Evolutionary conservation across 2,113 vertebrate genomes (phyloP).

Genomic region (Hepsetus odoe): DNA sequence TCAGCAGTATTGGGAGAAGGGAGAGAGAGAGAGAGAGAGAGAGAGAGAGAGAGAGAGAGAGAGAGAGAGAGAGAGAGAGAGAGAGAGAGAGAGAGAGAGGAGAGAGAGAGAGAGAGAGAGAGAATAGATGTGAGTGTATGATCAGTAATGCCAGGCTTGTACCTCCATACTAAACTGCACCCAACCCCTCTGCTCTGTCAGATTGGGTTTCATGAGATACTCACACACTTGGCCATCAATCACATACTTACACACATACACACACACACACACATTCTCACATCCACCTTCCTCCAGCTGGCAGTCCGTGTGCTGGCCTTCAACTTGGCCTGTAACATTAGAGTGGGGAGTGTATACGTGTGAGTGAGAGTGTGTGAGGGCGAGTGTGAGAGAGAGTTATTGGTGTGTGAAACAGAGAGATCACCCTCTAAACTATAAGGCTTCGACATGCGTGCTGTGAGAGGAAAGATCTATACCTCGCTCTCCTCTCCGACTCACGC

Average conservation of each 20-base stretch:
- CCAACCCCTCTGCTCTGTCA: slow-evolving; percentile 29
- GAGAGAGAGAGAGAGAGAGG: not conserved
- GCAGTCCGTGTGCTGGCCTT: slow-evolving; percentile 11
- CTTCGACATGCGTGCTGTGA: slow-evolving; percentile 18
- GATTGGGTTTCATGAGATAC: slow-evolving; percentile 52
- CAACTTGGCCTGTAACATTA: slow-evolving; percentile 34
- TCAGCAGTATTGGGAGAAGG: no score
- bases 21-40: no score
- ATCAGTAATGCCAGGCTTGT: slow-evolving; percentile 40
- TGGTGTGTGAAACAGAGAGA: not conserved
- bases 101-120: slow-evolving; percentile 15
- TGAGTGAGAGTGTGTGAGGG: slow-evolving; percentile 12
- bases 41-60: no score
- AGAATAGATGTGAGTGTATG: slow-evolving; percentile 29
- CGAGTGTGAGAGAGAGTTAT: not conserved
- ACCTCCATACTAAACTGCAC: slow-evolving; percentile 38
- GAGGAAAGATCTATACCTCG: not conserved
- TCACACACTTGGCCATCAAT: slow-evolving; percentile 49
- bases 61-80: not conserved
- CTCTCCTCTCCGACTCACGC: not conserved
- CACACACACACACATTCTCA: slow-evolving; percentile 16
- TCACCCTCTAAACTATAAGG: not conserved
- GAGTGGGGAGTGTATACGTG: slow-evolving; percentile 15
- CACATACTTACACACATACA: slow-evolving; percentile 33
- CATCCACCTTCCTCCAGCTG: slow-evolving; percentile 47